phyloP scores from a whole-genome alignment of 2,113 vertebrate genomes.

The Plecotus auritus region DNA sequence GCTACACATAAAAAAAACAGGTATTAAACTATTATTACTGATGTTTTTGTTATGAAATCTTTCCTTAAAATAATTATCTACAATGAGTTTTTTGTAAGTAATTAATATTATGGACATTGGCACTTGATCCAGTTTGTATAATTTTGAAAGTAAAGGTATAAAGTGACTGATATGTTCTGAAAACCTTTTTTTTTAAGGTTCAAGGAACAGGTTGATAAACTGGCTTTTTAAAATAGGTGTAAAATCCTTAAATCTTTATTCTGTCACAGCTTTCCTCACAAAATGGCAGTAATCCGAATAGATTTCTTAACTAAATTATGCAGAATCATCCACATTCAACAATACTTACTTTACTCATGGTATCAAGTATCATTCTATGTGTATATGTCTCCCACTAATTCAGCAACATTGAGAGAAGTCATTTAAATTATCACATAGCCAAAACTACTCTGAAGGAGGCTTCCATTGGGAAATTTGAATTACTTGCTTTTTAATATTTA shows the following conservation, averaged over 20 bases:
- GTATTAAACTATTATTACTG: not conserved
- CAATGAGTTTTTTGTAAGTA: not conserved
- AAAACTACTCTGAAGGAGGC: not conserved
- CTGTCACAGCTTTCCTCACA: not conserved
- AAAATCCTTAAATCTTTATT: not conserved
- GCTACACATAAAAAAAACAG: not conserved
- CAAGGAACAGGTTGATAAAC: not conserved
- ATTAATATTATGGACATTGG: not conserved
- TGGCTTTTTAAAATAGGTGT: not conserved
- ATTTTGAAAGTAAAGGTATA: not conserved
- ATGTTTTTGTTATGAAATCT: not conserved
- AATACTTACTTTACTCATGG: not conserved
- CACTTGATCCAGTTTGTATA: not conserved
- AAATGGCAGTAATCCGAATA: not conserved
- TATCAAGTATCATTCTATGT: not conserved
- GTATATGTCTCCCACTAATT: not conserved
- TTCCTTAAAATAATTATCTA: constrained; percentile 8
- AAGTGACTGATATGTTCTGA: not conserved
- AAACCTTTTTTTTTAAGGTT: constrained; percentile 20
- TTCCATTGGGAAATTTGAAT: not conserved
- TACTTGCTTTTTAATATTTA: not conserved
- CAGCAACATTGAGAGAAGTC: not conserved
- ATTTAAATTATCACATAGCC: not conserved
- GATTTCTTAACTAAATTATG: constrained; percentile 8
- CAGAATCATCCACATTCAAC: not conserved